Conservation (phyloP, 1,140 invertebrate genomes). For the Camponotus pennsylvanicus region DNA sequence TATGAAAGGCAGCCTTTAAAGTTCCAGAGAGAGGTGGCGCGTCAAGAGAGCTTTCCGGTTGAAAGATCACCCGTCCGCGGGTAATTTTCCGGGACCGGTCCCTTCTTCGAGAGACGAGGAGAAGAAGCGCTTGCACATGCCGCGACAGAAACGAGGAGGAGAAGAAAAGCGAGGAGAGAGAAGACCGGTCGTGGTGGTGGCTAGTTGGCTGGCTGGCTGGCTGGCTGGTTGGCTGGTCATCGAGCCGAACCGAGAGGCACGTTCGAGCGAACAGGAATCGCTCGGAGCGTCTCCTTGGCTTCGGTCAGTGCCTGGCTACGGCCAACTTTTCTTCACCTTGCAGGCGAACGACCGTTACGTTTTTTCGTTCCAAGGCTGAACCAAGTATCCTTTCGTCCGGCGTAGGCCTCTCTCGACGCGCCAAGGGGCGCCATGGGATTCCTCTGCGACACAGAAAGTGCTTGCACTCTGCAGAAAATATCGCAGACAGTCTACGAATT, state of each 20-base stretch:
- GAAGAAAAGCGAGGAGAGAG: conserved; percentile 46
- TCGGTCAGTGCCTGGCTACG: conserved; percentile 81
- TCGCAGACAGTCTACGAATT: neutral
- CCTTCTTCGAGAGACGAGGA: conserved; percentile 41
- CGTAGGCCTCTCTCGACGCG: conserved; percentile 38
- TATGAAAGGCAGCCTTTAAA: conserved; percentile 20
- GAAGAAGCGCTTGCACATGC: conserved; percentile 17
- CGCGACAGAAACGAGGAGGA: conserved; percentile 27
- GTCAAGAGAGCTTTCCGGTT: conserved; percentile 58
- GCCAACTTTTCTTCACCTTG: conserved; percentile 83
- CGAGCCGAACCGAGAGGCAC: conserved; percentile 56
- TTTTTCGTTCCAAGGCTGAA: conserved; percentile 81
- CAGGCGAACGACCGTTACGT: conserved; percentile 83
- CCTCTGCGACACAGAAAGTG: neutral
- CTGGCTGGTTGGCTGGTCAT: too few relatives aligned
- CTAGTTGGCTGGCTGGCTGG: too few relatives aligned
- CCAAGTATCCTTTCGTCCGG: conserved; percentile 75
- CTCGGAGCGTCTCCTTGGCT: conserved; percentile 82
- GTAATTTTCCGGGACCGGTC: conserved; percentile 82
- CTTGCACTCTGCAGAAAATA: neutral
- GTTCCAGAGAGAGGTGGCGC: neutral
- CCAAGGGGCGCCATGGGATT: conserved; percentile 10
- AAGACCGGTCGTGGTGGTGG: conserved; percentile 68
- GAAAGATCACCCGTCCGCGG: conserved; percentile 63
- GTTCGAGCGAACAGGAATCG: conserved; percentile 76